Evolutionary conservation across 1,140 invertebrate species (phyloP), one percentile per base, ranked within the genome.

Genomic region (Maniola jurtina): DNA sequence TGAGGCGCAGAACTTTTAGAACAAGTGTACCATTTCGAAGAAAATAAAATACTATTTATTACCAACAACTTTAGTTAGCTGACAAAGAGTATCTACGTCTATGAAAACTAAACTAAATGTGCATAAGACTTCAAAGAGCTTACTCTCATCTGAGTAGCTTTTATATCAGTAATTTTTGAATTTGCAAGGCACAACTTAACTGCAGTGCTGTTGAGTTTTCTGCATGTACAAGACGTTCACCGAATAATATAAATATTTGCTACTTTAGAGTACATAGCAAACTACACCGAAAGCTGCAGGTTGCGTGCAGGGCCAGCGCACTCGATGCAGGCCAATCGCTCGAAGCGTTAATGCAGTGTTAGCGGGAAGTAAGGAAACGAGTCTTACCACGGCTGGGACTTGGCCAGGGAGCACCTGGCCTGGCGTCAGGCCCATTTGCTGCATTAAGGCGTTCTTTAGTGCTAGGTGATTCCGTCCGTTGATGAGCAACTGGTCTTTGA

Each of bases 401-500:
- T 98, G 96, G 89, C 96, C 96, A 92, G 96, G 96, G 82, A 97
- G 94, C 75, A 97, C 93, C 91, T 98, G 96, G 81, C 95, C 95
- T 70, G 96, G 96, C 77, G 96, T 94, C 72, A 98, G 93, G 75
- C 96, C 97, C 96, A 98, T 97, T 91, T 98, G 97, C 93, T 98
- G 97, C 95, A 98, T 97, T 73, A 98, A 93, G 66, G 97, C 97
- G 92, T 98, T 98, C 92, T 99, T 99, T 86, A 99, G 92, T 71
- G 98, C 98, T 91, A 99, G 93, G 93, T 99, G 99, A 93, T 99
- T 99, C 81, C 98, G 94, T 66, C 99, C 99, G 93, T 99, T 99
- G 94, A 99, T 99, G 88, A 99, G 93, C 84, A 99, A 94, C 93
- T 99, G 99, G 93, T 99, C 99, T 93, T 99, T 99, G 74, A 99